These are phyloP conservation scores for Balearica regulorum DNA, from an alignment of 2,797 vertebrate genomes.

Conservation along the genomic window DNA sequence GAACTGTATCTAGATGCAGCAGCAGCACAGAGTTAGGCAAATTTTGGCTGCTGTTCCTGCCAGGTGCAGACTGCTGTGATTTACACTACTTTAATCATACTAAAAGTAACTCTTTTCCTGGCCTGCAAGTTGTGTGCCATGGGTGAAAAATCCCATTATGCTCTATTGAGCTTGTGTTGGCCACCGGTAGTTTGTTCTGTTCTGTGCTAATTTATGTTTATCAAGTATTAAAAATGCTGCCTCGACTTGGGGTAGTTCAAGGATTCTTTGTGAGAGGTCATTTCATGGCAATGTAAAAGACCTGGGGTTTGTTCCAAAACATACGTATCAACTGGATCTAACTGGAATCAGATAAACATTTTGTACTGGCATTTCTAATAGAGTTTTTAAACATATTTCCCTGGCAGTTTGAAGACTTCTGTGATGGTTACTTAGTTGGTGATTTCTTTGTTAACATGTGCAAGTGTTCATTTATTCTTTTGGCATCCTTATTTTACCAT, in stretches of 20 bases:
- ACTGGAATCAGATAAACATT: neutral
- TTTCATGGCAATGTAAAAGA: neutral
- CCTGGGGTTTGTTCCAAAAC: neutral
- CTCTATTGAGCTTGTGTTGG: neutral
- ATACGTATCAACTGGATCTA: neutral
- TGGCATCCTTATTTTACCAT: slow-evolving; percentile 20
- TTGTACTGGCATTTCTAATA: neutral
- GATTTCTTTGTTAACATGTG: neutral
- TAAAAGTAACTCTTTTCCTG: neutral
- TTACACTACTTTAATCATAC: neutral
- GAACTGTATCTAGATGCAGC: neutral
- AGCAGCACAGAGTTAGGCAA: neutral
- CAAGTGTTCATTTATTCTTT: slow-evolving; percentile 6
- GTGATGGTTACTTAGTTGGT: neutral
- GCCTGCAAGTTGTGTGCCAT: neutral
- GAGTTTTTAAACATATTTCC: neutral
- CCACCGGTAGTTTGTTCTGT: neutral
- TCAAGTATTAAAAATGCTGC: neutral
- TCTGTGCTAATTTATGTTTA: neutral
- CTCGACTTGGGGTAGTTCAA: neutral
- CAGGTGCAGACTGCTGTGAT: neutral
- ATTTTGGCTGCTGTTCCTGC: neutral
- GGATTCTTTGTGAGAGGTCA: neutral
- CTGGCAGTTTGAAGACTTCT: neutral
- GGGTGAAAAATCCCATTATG: neutral